These are phyloP conservation scores for Eubucco bourcierii DNA, from an alignment of 2,113 vertebrate species.

Conservation along the genomic window DNA sequence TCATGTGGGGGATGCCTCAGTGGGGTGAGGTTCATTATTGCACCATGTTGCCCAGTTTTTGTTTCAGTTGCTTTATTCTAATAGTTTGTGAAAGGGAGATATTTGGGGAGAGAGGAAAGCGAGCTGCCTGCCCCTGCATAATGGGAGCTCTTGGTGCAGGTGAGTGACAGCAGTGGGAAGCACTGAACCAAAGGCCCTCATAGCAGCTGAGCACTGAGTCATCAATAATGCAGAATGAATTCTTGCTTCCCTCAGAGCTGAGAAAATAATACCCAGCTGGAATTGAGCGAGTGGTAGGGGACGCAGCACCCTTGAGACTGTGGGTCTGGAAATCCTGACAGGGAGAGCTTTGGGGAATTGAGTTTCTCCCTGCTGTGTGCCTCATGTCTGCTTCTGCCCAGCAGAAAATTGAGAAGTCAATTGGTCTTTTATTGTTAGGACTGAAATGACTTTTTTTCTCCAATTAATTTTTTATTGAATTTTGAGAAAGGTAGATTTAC, in stretches of 20 bases:
- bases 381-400: slow-evolving; percentile 34
- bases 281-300: background rate
- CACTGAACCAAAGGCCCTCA: background rate
- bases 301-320: slow-evolving; percentile 54
- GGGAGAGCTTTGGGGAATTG: slow-evolving; percentile 46
- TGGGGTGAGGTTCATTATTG: rapidly evolving
- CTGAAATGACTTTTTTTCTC: background rate
- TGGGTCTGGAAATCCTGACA: background rate
- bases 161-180: background rate
- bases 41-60: rapidly evolving
- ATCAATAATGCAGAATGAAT: slow-evolving; percentile 64
- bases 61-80: background rate
- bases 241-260: slow-evolving; percentile 40
- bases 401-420: slow-evolving; percentile 64
- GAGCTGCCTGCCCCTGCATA: rapidly evolving
- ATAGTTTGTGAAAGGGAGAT: background rate
- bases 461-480: slow-evolving; percentile 66
- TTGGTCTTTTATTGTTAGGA: slow-evolving; percentile 60
- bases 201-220: background rate
- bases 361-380: slow-evolving; percentile 14
- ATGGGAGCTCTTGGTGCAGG: background rate
- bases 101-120: background rate
- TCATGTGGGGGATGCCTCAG: rapidly evolving
- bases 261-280: slow-evolving; percentile 47
- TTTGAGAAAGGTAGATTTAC: slow-evolving; percentile 59